Percentiles rank a stretch among this genome's conserved stretches.
These are phyloP conservation scores for Galeopsomyia nigrocyanea DNA, from an alignment of 2,888 invertebrate species.

Conservation along the genomic window DNA sequence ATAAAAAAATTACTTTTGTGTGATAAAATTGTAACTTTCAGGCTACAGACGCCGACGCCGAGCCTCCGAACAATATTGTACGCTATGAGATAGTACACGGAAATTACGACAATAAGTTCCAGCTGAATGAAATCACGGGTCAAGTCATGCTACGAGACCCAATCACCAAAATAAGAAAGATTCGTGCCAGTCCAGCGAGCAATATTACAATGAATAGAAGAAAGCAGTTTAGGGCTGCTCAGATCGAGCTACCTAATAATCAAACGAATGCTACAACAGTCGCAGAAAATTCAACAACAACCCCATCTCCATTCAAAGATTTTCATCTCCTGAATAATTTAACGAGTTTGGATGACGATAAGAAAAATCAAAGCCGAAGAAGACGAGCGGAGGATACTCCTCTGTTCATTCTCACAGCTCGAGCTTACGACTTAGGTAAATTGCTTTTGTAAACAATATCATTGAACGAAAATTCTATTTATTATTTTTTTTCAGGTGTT, in stretches of 20 bases:
- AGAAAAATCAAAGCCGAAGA: constrained; percentile 59
- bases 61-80: constrained; percentile 87
- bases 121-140: constrained; percentile 82
- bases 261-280: constrained; percentile 13
- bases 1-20: not conserved
- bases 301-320: constrained; percentile 13
- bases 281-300: not conserved
- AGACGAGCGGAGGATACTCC: constrained; percentile 71
- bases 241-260: constrained; percentile 30
- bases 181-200: not conserved
- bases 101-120: constrained; percentile 81
- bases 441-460: not conserved
- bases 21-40: constrained; percentile 49
- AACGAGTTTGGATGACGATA: constrained; percentile 57
- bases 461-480: not conserved
- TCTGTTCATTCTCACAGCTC: constrained; percentile 78
- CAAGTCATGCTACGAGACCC: constrained; percentile 73
- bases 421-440: constrained; percentile 85
- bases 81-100: constrained; percentile 87
- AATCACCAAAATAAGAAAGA: constrained; percentile 29
- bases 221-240: constrained; percentile 9
- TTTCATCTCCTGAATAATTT: constrained; percentile 34
- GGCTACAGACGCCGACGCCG: constrained; percentile 87
- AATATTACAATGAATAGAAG: constrained; percentile 15
- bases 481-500: constrained; percentile 70